Evolutionary conservation across 1,140 invertebrate genomes (phyloP), one percentile per base, ranked within the genome.

Genomic region (Branchinecta lindahli): DNA sequence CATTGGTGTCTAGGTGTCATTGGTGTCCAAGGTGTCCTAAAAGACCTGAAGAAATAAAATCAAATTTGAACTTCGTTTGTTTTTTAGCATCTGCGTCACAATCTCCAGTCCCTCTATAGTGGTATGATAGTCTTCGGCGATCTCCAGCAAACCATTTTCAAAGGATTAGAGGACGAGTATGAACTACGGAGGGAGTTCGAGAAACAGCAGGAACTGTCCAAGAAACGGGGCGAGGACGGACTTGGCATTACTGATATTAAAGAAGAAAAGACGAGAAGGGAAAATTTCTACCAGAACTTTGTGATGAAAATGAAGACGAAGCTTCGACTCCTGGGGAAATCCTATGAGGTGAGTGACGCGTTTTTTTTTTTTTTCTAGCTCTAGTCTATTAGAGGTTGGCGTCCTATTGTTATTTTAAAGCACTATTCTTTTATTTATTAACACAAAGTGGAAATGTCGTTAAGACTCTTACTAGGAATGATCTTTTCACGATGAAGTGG

Each of bases 301-400:
- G 75, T 83, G n/a, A 74, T 77, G 2, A 76, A 74, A 15, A 79
- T 77, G 8, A 76, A 78, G 46, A 77, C 79, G 9, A 75, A 80
- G 69, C 76, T 83, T 8, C 75, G 74, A 45, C 75, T 82, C 18
- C 71, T 83, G 9, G 75, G 75, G 66, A 76, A 77, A 72, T 80
- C 76, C 33, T 83, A 81, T 74, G 78, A 77, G 81, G 81, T 79
- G 75, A 77, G 67, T 12, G 10, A 45, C 15, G 15, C 8, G 18
- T 74, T 20, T 68, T 20, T 68, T 68, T 8, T 66, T 44, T 33
- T 1, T 33, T 33, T 33, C 33, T 33, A 33, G 33, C 33, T 33
- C 2, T 33, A 1, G 33, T 33, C 33, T 33, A 33, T 1, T 33
- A 33, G 33, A 33, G 33, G 33, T 33, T 33, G 33, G n/a, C n/a